Evolutionary conservation across 2,888 invertebrate species (phyloP), one percentile per base, ranked within the genome.

Genomic region (Sinelater perroti): DNA sequence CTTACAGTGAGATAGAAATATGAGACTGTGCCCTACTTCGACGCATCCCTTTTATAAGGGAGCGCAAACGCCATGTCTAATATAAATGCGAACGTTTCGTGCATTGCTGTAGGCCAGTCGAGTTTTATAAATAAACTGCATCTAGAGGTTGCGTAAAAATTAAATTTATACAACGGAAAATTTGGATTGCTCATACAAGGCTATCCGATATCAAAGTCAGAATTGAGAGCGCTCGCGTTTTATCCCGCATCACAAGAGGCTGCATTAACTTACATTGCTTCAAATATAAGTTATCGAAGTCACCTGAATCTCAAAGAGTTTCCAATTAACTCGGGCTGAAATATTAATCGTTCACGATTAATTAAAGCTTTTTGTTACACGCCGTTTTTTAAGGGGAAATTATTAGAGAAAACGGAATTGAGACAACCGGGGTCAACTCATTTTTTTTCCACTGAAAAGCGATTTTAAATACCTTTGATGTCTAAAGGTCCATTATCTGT

Each of bases 301-400:
- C 61, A 59, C 44, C 55, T 17, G 60, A 51, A 46, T 50, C 55
- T 63, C 57, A 61, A 63, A 61, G 63, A 35, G 21, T 10, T 55
- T 38, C 36, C 36, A 31, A 56, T 63, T 61, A 59, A 60, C 60
- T 59, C 42, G 11, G 21, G 49, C 47, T 44, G 47, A 59, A 59
- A 59, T 61, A 63, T 61, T 61, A 61, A 63, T 61, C 56, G 57
- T 40, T 40, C 31, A 26, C 55, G 53, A 58, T 63, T 61, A 60
- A 61, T 61, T 58, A 60, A 51, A 35, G 42, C 16, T 7, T 11
- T 36, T 36, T 36, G 18, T 36, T 36, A 8, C 18, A 14, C 17
- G 3, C 3, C 13, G 35, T 13, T 35, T 49, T 49, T 18, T 17
- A 36, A 35, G 16, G 35, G 35, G 24, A 49, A 26, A 49, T 26